Base-by-base conservation (phyloP, 2,113 vertebrate species). In the Motacilla tschutschensis region DNA sequence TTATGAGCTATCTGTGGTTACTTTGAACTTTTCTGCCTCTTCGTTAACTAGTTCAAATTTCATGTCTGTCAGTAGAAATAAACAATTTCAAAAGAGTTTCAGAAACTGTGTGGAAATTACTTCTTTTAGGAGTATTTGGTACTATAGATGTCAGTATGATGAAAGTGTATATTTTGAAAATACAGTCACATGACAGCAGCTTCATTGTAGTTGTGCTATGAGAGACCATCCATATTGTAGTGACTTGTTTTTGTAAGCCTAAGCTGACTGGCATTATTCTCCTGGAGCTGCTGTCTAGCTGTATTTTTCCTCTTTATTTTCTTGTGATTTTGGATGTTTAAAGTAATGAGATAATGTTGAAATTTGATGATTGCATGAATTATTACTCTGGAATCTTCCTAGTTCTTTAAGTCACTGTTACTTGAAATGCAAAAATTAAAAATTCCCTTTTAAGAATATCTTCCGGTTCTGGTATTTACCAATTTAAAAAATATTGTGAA, bases 101-200 rank as follows among this genome's bases (percentile, higher is more conserved):
- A 83, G 47, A 70, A 72, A 73, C 14, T 81, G 25, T 79, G 86
- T 76, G 79, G 57, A 84, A 79, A 79, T 84, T 1, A 19, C 35
- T 73, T 93, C 14, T 58, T 88, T 83, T 81, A 65, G 38, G 89
- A 48, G 12, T n/a, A 70, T 86, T 69, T 4, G 1, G 9, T 58
- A 21, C 59, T 92, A 58, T 6, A 59, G 67, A 79, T 63, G 40
- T 66, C 63, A 47, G 46, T 50, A 60, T 1, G 0, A 58, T 69
- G 47, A 36, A 93, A 85, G 55, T 38, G 31, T 35, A 26, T 79
- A 26, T 70, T 91, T 71, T 90, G 54, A 82, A 86, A 85, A 60
- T 40, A 20, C 26, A 74, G 40, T 59, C 38, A 54, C 24, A 31
- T 43, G 62, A 60, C 38, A 75, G 35, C 63, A 62, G 38, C 26